These are phyloP conservation scores for Sicus ferrugineus DNA, from an alignment of 2,888 invertebrate genomes.

Conservation along the genomic window DNA sequence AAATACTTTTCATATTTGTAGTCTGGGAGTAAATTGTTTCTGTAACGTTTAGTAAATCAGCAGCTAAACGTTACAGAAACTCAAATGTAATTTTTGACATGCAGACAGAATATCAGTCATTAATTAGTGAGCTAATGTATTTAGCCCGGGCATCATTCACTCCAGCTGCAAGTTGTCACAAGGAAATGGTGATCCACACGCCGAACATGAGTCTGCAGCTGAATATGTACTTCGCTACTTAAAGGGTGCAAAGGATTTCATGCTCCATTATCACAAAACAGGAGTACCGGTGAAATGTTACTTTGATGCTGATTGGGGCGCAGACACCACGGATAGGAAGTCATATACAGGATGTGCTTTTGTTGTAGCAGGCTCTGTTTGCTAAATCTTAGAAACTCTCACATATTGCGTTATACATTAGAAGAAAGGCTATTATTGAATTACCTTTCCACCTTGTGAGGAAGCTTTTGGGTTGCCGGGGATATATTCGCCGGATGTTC, in stretches of 20 bases:
- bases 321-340: slow-evolving; percentile 32
- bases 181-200: slow-evolving; percentile 35
- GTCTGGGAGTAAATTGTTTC: too few species aligned
- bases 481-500: too few species aligned
- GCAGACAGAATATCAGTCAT: slow-evolving; percentile 30
- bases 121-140: slow-evolving; percentile 38
- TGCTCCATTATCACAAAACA: slow-evolving; percentile 30
- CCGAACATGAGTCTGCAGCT: slow-evolving; percentile 33
- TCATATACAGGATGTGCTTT: slow-evolving; percentile 37
- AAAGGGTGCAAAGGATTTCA: slow-evolving; percentile 14
- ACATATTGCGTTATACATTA: too few species aligned
- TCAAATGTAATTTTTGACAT: too few species aligned
- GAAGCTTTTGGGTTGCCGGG: too few species aligned
- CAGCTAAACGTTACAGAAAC: too few species aligned
- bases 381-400: too few species aligned
- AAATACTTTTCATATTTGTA: too few species aligned
- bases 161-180: slow-evolving; percentile 36
- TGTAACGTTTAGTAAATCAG: too few species aligned
- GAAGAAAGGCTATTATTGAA: too few species aligned
- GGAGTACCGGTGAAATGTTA: slow-evolving; percentile 32
- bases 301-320: slow-evolving; percentile 42
- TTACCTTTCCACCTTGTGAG: too few species aligned
- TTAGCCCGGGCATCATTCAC: slow-evolving; percentile 38
- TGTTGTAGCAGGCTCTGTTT: slow-evolving; percentile 32
- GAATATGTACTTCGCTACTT: slow-evolving; percentile 34